Conservation (phyloP, 92 coral and sea anemone genomes). For the Desmophyllum pertusum region DNA sequence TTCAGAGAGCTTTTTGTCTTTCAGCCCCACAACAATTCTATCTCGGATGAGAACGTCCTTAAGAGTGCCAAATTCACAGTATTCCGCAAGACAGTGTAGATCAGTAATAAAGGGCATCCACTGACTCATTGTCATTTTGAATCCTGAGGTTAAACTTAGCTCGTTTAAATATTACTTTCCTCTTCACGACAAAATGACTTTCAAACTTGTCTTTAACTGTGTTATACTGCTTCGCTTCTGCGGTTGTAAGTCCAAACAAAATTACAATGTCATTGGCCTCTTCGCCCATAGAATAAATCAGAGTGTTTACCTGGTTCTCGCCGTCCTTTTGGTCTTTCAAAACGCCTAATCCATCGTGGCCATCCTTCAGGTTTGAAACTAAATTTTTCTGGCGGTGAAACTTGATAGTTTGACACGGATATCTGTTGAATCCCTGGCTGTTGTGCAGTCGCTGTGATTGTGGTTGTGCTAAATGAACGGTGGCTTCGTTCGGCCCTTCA, state of each 20-base stretch:
- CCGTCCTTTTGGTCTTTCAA: constrained; percentile 48
- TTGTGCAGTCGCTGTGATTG: not conserved
- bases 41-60: constrained; percentile 41
- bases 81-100: constrained; percentile 10
- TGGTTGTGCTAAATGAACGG: not conserved
- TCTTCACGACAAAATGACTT: constrained; percentile 17
- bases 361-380: not conserved
- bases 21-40: constrained; percentile 34
- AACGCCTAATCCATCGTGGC: constrained; percentile 15
- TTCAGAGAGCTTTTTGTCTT: constrained; percentile 52
- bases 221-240: constrained; percentile 39
- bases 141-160: constrained; percentile 37
- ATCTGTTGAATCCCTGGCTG: not conserved
- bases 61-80: constrained; percentile 30
- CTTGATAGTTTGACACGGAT: not conserved
- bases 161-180: constrained; percentile 19
- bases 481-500: not conserved
- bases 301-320: constrained; percentile 61
- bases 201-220: constrained; percentile 36
- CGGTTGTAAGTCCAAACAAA: constrained; percentile 37
- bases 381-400: not conserved
- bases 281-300: constrained; percentile 63
- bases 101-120: constrained; percentile 36
- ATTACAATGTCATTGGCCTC: constrained; percentile 56
- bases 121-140: constrained; percentile 32